phyloP scores from a whole-genome alignment of 2,113 vertebrate genomes.

The Mus pahari region DNA sequence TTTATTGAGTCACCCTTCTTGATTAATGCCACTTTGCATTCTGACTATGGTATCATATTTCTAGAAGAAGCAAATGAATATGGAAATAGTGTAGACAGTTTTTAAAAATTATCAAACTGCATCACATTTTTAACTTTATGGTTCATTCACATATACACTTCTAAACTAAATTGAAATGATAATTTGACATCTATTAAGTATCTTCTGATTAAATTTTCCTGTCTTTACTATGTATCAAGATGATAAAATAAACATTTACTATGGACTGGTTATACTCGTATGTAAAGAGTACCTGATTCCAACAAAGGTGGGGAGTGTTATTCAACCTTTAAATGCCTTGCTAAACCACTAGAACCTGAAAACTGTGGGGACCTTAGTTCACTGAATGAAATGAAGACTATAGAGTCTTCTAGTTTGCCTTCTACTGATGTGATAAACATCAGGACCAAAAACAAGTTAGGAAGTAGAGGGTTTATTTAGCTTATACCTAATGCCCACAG shows the following conservation, averaged over 20 bases:
- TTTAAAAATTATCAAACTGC: conserved; percentile 1
- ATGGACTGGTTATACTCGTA: background rate
- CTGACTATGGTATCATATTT: conserved; percentile 45
- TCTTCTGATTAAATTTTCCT: conserved; percentile 46
- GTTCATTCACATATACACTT: conserved; percentile 22
- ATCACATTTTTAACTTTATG: conserved; percentile 36
- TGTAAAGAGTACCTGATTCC: background rate
- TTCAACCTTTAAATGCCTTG: background rate
- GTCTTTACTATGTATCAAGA: background rate
- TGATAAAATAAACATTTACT: conserved; percentile 39
- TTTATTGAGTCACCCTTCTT: conserved; percentile 22
- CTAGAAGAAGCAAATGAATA: conserved; percentile 21
- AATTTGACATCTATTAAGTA: conserved; percentile 10
- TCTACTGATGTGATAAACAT: background rate
- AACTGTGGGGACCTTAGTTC: background rate
- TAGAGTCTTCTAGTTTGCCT: background rate
- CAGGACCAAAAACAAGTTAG: background rate
- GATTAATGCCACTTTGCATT: conserved; percentile 42
- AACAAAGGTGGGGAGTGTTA: background rate
- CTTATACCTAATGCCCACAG: background rate
- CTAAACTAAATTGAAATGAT: conserved; percentile 51
- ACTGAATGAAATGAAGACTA: background rate
- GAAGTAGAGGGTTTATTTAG: background rate
- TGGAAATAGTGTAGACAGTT: background rate
- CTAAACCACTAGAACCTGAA: background rate